A percentile compares a stretch with the other conserved stretches of the same genome.
These are phyloP conservation scores for Parazoanthus atlanticus DNA, from an alignment of 92 coral and sea anemone genomes.

Conservation along the genomic window DNA sequence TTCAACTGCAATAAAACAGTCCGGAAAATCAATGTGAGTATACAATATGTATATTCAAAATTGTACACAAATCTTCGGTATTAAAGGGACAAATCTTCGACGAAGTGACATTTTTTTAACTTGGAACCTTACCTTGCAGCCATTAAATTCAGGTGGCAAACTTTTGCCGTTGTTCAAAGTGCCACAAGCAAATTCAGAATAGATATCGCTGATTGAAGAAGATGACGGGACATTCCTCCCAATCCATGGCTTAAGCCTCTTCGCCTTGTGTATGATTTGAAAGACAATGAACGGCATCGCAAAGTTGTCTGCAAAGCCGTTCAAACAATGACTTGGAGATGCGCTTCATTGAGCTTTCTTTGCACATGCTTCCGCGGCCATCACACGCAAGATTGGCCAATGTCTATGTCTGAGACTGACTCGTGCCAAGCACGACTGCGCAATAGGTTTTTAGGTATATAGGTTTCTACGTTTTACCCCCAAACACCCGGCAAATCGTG, in stretches of 20 bases:
- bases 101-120: too few relatives aligned
- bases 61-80: too few relatives aligned
- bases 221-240: slow-evolving; percentile 27
- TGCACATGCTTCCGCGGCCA: slow-evolving; percentile 6
- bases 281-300: slow-evolving; percentile 8
- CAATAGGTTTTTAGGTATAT: not conserved
- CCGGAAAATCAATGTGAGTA: too few relatives aligned
- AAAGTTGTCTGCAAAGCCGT: not conserved
- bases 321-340: not conserved
- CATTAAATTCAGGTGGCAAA: slow-evolving; percentile 22
- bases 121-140: too few relatives aligned
- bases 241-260: slow-evolving; percentile 28
- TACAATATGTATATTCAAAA: too few relatives aligned
- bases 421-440: not conserved
- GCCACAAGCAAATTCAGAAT: slow-evolving; percentile 30
- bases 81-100: too few relatives aligned
- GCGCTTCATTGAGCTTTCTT: not conserved
- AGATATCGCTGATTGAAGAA: slow-evolving; percentile 24
- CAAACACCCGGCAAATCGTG: not conserved
- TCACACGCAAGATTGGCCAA: not conserved
- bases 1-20: too few relatives aligned
- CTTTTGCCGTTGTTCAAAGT: slow-evolving; percentile 37
- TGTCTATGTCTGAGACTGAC: not conserved
- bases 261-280: slow-evolving; percentile 26
- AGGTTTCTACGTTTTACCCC: not conserved